Evolutionary conservation across 2,888 invertebrate species (phyloP), one percentile per base, ranked within the genome.

Genomic region (Drosophila acutilabella): DNA sequence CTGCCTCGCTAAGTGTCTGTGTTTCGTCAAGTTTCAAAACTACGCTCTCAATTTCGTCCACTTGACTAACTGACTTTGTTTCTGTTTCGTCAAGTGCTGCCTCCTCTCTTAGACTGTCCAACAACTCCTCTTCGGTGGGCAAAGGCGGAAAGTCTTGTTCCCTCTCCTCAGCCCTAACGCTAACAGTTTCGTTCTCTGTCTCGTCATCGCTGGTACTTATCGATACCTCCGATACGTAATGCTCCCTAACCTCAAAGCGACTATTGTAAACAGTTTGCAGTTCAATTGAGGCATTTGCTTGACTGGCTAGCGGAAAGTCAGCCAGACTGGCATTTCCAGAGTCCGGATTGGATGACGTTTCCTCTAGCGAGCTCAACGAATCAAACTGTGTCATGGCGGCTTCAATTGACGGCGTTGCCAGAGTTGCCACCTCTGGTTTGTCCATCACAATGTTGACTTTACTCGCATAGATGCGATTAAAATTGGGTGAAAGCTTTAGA

Each of bases 291-390:
- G 86, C 86, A 75, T 91, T 90, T 6, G 80, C 77, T 11, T 81
- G 75, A 10, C 45, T 58, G 7, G 65, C 79, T 16, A 92, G 72
- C 0, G 92, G 91, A 68, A 87, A 92, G 54, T 92, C 92, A 0
- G 91, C 87, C 40, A 92, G 77, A 56, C 92, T 92, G 14, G 90
- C 92, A 86, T 91, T 92, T 6, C 92, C 92, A 67, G 92, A 92
- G 67, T 92, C 92, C 2, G 92, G 92, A 81, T 91, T 92, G 2
- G 92, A 92, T 2, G 90, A 92, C 4, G 78, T 88, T 52, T 89
- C 89, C 52, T 91, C 91, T 30, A 90, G 74, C 10, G 91, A 91
- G 71, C 85, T 90, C 20, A 92, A 71, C n/a, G 91, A 91, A 71
- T 91, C 91, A 33, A 81, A 89, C 45, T 88, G 88, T 10, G 77